Conservation (phyloP, 2,888 invertebrate genomes). For the Ethmia dodecea region DNA sequence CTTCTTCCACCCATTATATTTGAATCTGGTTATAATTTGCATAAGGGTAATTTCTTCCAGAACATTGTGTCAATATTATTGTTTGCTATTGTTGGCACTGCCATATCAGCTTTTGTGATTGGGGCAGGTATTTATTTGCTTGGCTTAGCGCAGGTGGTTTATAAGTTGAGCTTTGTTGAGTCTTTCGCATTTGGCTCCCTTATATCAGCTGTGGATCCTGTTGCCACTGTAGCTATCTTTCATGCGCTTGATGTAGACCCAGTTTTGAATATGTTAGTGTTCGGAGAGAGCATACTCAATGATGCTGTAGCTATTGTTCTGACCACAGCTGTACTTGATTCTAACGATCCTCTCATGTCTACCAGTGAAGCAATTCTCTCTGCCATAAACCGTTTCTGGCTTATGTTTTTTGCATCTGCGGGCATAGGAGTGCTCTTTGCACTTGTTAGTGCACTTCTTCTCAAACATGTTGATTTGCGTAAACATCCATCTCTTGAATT, state of each 20-base stretch:
- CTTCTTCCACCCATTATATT: constrained; percentile 98
- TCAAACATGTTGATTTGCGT: constrained; percentile 96
- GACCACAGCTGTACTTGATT: constrained; percentile 90
- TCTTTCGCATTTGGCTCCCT: constrained; percentile 99
- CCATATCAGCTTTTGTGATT: constrained; percentile 97
- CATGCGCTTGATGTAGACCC: constrained; percentile 98
- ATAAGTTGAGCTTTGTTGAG: constrained; percentile 94
- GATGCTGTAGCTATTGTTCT: constrained; percentile 99
- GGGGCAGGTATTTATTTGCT: constrained; percentile 97
- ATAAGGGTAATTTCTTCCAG: constrained; percentile 97
- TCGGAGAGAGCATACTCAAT: constrained; percentile 95
- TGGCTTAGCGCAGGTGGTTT: constrained; percentile 94
- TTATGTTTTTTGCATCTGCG: constrained; percentile 99
- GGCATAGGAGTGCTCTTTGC: constrained; percentile 97
- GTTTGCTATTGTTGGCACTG: constrained; percentile 98
- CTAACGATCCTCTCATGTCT: constrained; percentile 77
- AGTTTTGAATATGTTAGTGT: constrained; percentile 99
- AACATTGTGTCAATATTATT: constrained; percentile 99
- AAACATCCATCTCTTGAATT: constrained; percentile 99
- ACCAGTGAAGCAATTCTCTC: constrained; percentile 91
- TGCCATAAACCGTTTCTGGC: constrained; percentile 92
- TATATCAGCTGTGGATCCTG: constrained; percentile 99
- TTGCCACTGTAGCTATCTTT: constrained; percentile 99
- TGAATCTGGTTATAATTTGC: constrained; percentile 98
- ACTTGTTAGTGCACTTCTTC: constrained; percentile 91